Base-by-base conservation (phyloP, 2,797 vertebrate genomes). In the Syncerus caffer region DNA sequence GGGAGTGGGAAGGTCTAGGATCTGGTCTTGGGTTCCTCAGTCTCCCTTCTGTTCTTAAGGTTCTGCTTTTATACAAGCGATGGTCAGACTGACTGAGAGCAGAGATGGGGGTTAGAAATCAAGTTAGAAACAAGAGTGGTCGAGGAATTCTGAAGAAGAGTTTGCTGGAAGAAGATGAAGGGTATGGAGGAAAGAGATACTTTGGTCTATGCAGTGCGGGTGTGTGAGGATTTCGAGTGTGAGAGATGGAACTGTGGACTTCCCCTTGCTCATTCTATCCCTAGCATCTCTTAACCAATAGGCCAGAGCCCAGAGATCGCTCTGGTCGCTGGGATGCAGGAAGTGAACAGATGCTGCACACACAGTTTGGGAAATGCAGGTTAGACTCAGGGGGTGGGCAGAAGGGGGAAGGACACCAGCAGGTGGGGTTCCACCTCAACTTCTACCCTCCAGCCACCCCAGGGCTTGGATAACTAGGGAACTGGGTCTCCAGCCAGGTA, bases 401-500 rank as follows among this genome's bases (percentile, higher is more conserved):
- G 55, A 15, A 31, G 45, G 27, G n/a, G 71, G 58, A 34, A 67
- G 71, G n/a, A 67, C n/a, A 34, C 23, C 50, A 78, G 89, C 57
- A 79, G 74, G 57, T 79, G 74, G 71, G 71, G 42, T 87, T 67
- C 67, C 50, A 83, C 25, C 76, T 78, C 23, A 53, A 38, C 93
- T 74, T 93, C 47, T 13, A 31, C 60, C 85, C 47, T 62, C 45
- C 3, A 87, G 64, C 64, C 55, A 57, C 74, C 83, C n/a, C 67
- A 25, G 55, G 67, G 91, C 94, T 92, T 85, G 94, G 88, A 78
- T 93, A 94, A 83, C 84, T 93, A 89, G 90, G 95, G 97, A 96
- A 95, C 64, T 89, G 87, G 96, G 76, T 97, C 90, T 97, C 80
- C 15, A 50, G 92, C 98, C 98, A 98, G 98, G 98, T 97, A 95